phyloP scores from a whole-genome alignment of 2,888 invertebrate species.

The Sipha maydis region DNA sequence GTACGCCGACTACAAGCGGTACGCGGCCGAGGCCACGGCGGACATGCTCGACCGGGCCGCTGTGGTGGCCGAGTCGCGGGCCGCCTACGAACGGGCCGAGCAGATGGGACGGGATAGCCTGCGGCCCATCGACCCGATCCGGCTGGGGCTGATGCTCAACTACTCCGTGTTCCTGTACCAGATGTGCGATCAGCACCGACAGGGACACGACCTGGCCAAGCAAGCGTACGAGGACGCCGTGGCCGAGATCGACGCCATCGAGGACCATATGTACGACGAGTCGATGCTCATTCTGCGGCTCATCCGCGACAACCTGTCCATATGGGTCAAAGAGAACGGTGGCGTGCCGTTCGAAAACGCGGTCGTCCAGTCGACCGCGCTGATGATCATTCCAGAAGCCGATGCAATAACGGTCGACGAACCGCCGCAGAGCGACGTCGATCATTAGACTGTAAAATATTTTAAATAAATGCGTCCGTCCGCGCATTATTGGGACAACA shows the following conservation, averaged over 20 bases:
- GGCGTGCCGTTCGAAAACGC: background rate
- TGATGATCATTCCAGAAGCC: too few relatives aligned
- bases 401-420: too few relatives aligned
- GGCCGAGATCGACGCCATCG: conserved; percentile 29
- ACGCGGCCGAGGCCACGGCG: conserved; percentile 20
- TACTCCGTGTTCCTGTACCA: conserved; percentile 52
- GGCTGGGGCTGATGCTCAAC: conserved; percentile 49
- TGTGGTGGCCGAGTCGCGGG: conserved; percentile 19
- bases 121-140: conserved; percentile 37
- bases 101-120: background rate
- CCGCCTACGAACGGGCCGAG: conserved; percentile 33
- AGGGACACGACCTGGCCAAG: conserved; percentile 46
- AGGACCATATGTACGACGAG: conserved; percentile 1
- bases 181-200: conserved; percentile 11
- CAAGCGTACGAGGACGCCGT: conserved; percentile 35
- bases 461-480: too few relatives aligned
- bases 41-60: background rate
- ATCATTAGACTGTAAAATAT: too few relatives aligned
- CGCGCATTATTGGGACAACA: too few relatives aligned
- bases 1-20: conserved; percentile 41
- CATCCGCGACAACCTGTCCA: conserved; percentile 41
- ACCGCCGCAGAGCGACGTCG: too few relatives aligned
- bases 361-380: background rate
- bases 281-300: conserved; percentile 37
- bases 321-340: conserved; percentile 44